A percentile compares a stretch with the other conserved stretches of the same genome.
Conservation (phyloP, 2,113 vertebrate genomes). For the Pomatostomus ruficeps region DNA sequence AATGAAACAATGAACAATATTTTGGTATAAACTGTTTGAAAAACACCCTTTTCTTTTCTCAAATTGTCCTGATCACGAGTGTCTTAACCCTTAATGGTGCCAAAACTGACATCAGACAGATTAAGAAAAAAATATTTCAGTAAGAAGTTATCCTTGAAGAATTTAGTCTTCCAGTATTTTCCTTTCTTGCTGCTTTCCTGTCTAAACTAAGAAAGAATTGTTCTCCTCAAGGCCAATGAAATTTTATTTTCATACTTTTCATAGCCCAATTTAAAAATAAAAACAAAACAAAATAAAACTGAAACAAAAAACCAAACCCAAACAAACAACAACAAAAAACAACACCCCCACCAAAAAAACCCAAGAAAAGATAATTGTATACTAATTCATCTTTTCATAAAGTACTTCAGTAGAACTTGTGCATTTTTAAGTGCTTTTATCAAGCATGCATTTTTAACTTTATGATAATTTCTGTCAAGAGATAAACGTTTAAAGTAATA, state of each 20-base stretch:
- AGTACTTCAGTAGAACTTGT: neutral
- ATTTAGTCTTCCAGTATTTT: neutral
- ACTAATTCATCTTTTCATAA: neutral
- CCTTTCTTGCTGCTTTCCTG: neutral
- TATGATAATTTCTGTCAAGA: neutral
- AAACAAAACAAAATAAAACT: neutral
- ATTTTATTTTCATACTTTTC: neutral
- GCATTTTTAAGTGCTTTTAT: neutral
- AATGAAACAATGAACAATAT: neutral
- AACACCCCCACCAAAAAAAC: rapidly evolving
- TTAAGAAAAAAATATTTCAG: neutral
- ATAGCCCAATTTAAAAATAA: rapidly evolving
- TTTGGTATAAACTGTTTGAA: neutral
- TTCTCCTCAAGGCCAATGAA: neutral
- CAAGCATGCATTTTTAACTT: neutral
- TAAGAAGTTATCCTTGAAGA: neutral
- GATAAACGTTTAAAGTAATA: neutral
- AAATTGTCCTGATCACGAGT: neutral
- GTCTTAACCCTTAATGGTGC: neutral
- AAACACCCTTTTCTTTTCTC: neutral
- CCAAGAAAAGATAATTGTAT: neutral
- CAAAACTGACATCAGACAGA: neutral
- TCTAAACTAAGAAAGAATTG: neutral
- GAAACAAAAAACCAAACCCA: neutral
- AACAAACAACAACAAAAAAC: neutral